Conservation (phyloP, 2,797 vertebrate species). For the Epinephelus coioides region DNA sequence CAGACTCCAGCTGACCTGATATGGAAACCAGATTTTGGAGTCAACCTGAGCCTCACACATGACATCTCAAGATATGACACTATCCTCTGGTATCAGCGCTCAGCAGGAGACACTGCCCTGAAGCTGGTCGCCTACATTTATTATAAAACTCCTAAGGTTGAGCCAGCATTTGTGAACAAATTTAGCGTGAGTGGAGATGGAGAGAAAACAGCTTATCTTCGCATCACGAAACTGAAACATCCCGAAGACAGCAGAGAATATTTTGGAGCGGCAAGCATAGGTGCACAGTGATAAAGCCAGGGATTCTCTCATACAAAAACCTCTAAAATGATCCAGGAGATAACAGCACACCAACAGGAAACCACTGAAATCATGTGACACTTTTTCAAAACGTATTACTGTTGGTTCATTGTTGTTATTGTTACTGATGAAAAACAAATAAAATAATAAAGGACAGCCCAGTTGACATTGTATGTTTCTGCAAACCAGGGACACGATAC, state of each 20-base stretch:
- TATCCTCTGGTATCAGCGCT: conserved; percentile 75
- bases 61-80: conserved; percentile 56
- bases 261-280: conserved; percentile 68
- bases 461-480: no score
- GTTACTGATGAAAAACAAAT: no score
- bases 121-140: conserved; percentile 58
- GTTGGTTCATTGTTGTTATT: no score
- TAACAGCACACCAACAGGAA: conserved; percentile 12
- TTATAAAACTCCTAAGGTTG: not conserved
- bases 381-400: not conserved
- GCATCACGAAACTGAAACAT: conserved; percentile 42
- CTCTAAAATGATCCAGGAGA: conserved; percentile 17
- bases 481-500: no score
- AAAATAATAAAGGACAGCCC: no score
- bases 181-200: conserved; percentile 73
- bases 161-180: not conserved
- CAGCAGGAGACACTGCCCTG: conserved; percentile 43
- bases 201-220: conserved; percentile 51
- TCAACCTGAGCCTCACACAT: conserved; percentile 62
- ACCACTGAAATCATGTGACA: conserved; percentile 36
- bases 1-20: conserved; percentile 53
- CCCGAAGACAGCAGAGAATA: conserved; percentile 67
- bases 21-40: rapidly evolving
- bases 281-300: conserved; percentile 47
- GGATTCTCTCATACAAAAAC: conserved; percentile 59